Evolutionary conservation across 2,113 vertebrate genomes (phyloP).

Genomic region (Verasper variegatus): DNA sequence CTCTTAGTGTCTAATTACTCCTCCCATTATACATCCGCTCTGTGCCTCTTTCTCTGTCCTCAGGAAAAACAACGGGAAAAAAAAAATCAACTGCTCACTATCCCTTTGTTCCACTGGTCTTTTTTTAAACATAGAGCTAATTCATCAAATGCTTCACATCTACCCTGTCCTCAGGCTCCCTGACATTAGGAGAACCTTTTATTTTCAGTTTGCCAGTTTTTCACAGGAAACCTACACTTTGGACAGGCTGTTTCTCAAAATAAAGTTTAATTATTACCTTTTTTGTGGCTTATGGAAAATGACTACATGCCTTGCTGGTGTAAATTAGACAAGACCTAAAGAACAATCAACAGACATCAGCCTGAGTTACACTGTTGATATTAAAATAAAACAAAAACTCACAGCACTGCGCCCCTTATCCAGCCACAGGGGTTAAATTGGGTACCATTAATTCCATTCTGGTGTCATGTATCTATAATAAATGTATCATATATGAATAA

Average conservation of each 20-base stretch:
- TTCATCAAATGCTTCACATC: constrained; percentile 62
- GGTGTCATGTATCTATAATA: constrained; percentile 56
- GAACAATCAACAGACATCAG: not conserved
- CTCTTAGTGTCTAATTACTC: constrained; percentile 62
- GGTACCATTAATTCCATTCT: constrained; percentile 17
- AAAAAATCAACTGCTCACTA: constrained; percentile 23
- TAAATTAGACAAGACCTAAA: constrained; percentile 10
- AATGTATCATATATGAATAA: constrained; percentile 53
- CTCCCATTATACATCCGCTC: constrained; percentile 23
- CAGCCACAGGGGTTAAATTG: constrained; percentile 34
- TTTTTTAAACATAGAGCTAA: constrained; percentile 40
- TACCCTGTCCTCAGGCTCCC: constrained; percentile 41
- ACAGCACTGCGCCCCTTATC: constrained; percentile 2
- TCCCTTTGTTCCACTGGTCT: constrained; percentile 40
- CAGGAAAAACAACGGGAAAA: constrained; percentile 41
- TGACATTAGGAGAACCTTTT: constrained; percentile 44
- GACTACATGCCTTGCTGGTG: not conserved
- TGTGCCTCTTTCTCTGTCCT: constrained; percentile 31
- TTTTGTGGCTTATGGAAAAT: not conserved
- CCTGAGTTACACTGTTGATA: constrained; percentile 10
- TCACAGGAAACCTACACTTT: constrained; percentile 4
- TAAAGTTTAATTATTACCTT: constrained; percentile 33
- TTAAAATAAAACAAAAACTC: not conserved
- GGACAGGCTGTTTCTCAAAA: constrained; percentile 34
- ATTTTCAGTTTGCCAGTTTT: constrained; percentile 42